phyloP scores from a whole-genome alignment of 2,113 vertebrate genomes.

The Raja brachyura region DNA sequence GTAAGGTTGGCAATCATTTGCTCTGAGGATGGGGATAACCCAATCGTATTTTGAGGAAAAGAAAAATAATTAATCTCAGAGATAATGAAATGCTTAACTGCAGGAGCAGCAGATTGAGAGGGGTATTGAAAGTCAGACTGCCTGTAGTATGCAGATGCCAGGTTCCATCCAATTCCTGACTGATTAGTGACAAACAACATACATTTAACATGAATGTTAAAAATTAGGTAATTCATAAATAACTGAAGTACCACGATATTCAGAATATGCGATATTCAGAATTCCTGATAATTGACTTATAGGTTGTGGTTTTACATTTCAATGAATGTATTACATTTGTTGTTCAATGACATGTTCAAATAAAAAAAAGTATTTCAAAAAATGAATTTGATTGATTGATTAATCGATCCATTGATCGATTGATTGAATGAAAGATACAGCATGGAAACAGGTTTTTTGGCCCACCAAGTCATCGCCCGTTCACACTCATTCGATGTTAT shows the following conservation, averaged over 20 bases:
- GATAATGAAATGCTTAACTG: neutral
- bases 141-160: too few species aligned
- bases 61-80: neutral
- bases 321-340: neutral
- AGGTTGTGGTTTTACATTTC: neutral
- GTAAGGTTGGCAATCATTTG: neutral
- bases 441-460: too few species aligned
- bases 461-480: too few species aligned
- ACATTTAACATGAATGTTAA: neutral
- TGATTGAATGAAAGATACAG: too few species aligned
- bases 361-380: neutral
- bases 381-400: neutral
- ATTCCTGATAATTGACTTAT: neutral
- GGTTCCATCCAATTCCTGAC: neutral
- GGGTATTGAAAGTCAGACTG: neutral
- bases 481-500: too few species aligned
- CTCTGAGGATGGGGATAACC: neutral
- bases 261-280: neutral
- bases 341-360: neutral
- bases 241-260: neutral
- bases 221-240: neutral
- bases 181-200: neutral
- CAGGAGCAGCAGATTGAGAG: neutral
- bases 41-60: neutral
- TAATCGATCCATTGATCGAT: too few species aligned